Evolutionary conservation across 2,888 invertebrate species (phyloP), one percentile per base, ranked within the genome.

Genomic region (Cephonodes hylas): DNA sequence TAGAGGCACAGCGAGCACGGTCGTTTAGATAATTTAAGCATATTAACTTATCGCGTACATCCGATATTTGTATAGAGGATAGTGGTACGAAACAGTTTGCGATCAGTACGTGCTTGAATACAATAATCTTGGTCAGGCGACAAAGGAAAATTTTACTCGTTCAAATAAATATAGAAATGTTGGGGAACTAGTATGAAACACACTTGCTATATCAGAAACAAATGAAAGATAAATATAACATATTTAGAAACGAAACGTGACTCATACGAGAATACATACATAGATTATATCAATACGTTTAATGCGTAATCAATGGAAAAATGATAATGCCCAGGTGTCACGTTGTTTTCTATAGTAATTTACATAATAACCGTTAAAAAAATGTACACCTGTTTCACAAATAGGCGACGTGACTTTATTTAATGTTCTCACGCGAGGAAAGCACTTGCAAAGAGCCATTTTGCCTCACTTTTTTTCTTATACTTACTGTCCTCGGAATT

Each of bases 401-500:
- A 73, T 64, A 70, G 65, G 69, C 38, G 64, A 61, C 64, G 68
- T 64, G 68, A 64, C 66, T 70, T 76, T 68, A 70, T 79, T 74
- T 69, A 69, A 72, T 70, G 68, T 73, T 78, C 78, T 68, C 68
- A 65, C 59, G 61, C 63, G 65, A 67, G 69, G 58, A 67, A 72
- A 38, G n/a, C n/a, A 38, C 34, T 38, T 38, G 10, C n/a, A 38
- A 38, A 38, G 38, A 4, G 38, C 10, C 10, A 10, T 38, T n/a
- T 38, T 38, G 10, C 13, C n/a, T 10, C 38, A 38, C 38, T 38
- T 38, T n/a, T 38, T n/a, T 38, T 38, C 38, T 27, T 53, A 60
- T 57, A 79, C 81, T 80, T 71, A 81, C 81, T 63, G 20, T 67
- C 70, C 61, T 72, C 65, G 8, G 75, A 70, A 64, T 61, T 62